A percentile compares a stretch with the other conserved stretches of the same genome.
These are phyloP conservation scores for Galaxea fascicularis DNA, from an alignment of 92 coral and sea anemone genomes.

Conservation along the genomic window DNA sequence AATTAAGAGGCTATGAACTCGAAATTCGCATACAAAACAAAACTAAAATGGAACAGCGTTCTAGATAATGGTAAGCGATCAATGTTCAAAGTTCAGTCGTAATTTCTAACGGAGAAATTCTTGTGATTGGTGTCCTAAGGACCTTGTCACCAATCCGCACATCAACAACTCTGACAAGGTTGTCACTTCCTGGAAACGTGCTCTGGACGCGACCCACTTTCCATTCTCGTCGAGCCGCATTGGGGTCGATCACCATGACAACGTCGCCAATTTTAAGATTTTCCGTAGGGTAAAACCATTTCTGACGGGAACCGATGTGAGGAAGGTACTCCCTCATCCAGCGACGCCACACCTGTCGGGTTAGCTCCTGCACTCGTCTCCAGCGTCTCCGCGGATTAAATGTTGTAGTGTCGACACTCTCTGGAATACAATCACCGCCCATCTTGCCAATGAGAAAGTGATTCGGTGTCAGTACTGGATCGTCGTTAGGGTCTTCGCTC, in stretches of 20 bases:
- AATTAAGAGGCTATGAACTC: too few relatives aligned
- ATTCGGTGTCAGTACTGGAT: constrained; percentile 50
- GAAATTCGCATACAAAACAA: too few relatives aligned
- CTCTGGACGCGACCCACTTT: neutral
- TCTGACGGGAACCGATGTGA: constrained; percentile 21
- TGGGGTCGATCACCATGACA: neutral
- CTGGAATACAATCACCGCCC: constrained; percentile 9
- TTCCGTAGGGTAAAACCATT: constrained; percentile 9
- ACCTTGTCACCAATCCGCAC: neutral
- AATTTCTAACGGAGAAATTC: constrained; percentile 4
- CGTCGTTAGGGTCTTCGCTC: constrained; percentile 56
- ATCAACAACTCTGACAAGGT: neutral
- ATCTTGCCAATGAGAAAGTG: constrained; percentile 52
- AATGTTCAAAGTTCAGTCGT: too few relatives aligned
- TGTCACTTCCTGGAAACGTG: neutral
- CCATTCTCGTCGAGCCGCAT: neutral
- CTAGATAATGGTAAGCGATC: too few relatives aligned
- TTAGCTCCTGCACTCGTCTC: constrained; percentile 32
- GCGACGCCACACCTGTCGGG: constrained; percentile 12
- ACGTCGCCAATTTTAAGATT: constrained; percentile 33
- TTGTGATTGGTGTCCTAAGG: neutral
- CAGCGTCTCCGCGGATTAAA: constrained; percentile 16
- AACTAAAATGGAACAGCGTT: too few relatives aligned
- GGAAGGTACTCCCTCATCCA: constrained; percentile 23
- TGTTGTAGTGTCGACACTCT: constrained; percentile 5